Evolutionary conservation across 2,888 invertebrate genomes (phyloP).

Genomic region (Pachydiplax longipennis): DNA sequence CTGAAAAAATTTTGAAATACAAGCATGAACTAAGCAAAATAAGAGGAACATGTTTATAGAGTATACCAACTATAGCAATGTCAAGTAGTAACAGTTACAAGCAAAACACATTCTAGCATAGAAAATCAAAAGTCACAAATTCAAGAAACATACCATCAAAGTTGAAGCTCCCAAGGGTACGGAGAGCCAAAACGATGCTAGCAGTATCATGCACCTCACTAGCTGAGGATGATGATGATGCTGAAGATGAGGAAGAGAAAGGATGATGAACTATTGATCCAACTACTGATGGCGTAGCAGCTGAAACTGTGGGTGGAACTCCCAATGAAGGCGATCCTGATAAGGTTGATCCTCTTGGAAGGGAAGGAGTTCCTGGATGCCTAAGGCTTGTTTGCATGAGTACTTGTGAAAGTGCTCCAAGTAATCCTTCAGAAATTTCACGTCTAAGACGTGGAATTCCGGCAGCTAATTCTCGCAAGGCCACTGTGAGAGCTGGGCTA

Average conservation of each 20-base stretch:
- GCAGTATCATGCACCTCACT: constrained; percentile 76
- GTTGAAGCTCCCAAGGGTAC: constrained; percentile 87
- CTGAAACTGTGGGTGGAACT: constrained; percentile 47
- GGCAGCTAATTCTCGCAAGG: constrained; percentile 86
- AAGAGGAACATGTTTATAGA: too few relatives aligned
- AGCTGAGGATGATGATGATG: constrained; percentile 61
- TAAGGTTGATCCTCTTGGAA: constrained; percentile 65
- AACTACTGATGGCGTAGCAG: background rate
- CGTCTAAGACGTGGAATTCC: constrained; percentile 86
- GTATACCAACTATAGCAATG: too few relatives aligned
- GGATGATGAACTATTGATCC: constrained; percentile 33
- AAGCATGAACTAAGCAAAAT: too few relatives aligned
- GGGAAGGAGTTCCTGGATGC: constrained; percentile 72
- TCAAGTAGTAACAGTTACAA: too few relatives aligned
- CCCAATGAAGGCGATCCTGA: constrained; percentile 37
- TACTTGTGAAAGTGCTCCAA: constrained; percentile 89
- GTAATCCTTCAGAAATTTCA: constrained; percentile 90
- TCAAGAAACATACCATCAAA: constrained; percentile 72
- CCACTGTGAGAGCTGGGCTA: constrained; percentile 88
- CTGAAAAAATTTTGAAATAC: constrained; percentile 53
- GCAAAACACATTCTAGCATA: too few relatives aligned
- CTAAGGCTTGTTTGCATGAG: constrained; percentile 86
- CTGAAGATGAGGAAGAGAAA: constrained; percentile 54
- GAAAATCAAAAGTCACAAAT: too few relatives aligned
- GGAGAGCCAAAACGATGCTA: constrained; percentile 88